phyloP scores from a whole-genome alignment of 1,140 invertebrate species.

The Oryzaephilus surinamensis region DNA sequence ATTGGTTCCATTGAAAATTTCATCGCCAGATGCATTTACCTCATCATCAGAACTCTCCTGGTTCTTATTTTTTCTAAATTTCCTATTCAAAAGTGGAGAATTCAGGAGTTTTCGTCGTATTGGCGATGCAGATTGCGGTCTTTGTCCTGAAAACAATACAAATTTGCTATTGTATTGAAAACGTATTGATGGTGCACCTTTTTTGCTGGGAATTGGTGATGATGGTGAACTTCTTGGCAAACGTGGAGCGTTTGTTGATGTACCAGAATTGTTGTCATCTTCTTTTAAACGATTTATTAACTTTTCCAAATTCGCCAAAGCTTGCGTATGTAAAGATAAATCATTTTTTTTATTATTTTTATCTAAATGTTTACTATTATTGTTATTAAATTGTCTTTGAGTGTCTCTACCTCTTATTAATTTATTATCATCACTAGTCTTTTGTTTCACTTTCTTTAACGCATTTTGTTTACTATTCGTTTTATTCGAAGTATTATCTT shows the following conservation, averaged over 20 bases:
- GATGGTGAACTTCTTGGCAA: constrained; percentile 59
- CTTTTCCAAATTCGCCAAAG: constrained; percentile 44
- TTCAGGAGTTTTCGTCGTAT: constrained; percentile 70
- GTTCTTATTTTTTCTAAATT: constrained; percentile 56
- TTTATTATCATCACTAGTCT: constrained; percentile 33
- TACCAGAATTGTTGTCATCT: constrained; percentile 34
- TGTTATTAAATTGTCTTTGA: no score
- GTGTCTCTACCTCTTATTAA: constrained; percentile 25
- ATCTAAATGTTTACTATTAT: no score
- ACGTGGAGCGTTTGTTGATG: constrained; percentile 47
- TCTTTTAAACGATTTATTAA: constrained; percentile 43
- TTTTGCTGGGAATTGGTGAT: constrained; percentile 59
- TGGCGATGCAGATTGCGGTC: constrained; percentile 67
- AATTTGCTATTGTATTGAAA: not conserved
- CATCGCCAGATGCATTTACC: constrained; percentile 51
- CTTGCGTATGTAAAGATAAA: constrained; percentile 42
- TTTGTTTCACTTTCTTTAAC: no score
- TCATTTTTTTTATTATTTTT: constrained; percentile 19
- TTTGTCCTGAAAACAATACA: constrained; percentile 38
- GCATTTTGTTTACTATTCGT: not conserved
- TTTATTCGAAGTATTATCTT: constrained; percentile 4
- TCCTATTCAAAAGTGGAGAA: constrained; percentile 63
- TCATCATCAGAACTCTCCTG: constrained; percentile 84
- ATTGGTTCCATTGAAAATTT: constrained; percentile 53
- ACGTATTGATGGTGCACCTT: constrained; percentile 29